Evolutionary conservation across 2,797 vertebrate species (phyloP).

Genomic region (Taenioides sp.): DNA sequence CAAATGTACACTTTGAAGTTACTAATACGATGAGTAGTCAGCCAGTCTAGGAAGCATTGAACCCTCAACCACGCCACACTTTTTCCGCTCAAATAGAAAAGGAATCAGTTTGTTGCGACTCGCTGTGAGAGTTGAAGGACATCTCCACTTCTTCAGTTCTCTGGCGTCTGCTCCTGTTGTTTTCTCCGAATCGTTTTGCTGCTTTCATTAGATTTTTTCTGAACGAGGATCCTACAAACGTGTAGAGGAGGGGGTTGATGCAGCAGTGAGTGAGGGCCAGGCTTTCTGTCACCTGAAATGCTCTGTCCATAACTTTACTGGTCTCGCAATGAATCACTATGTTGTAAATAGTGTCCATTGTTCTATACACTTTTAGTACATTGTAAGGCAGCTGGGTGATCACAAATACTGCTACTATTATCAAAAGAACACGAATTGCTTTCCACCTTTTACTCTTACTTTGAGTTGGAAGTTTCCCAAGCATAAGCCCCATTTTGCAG

Average conservation of each 20-base stretch:
- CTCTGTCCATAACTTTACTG: slow-evolving; percentile 85
- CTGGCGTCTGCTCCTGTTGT: slow-evolving; percentile 29
- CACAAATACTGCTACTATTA: slow-evolving; percentile 84
- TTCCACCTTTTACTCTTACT: slow-evolving; percentile 75
- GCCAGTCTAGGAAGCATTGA: background rate
- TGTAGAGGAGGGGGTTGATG: slow-evolving; percentile 90
- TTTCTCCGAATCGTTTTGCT: slow-evolving; percentile 75
- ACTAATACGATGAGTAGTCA: background rate
- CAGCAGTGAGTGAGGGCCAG: slow-evolving; percentile 89
- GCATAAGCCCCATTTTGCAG: slow-evolving; percentile 68
- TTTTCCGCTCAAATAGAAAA: slow-evolving; percentile 67
- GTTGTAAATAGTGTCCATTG: slow-evolving; percentile 82
- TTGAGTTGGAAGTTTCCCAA: slow-evolving; percentile 73
- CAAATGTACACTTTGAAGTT: too few relatives aligned
- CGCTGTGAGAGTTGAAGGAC: slow-evolving; percentile 65
- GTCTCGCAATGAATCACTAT: slow-evolving; percentile 81
- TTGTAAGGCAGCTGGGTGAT: slow-evolving; percentile 92
- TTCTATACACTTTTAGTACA: slow-evolving; percentile 81
- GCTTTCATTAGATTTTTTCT: slow-evolving; percentile 81
- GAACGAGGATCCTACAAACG: slow-evolving; percentile 87
- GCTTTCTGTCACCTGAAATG: slow-evolving; percentile 84
- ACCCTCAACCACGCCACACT: background rate
- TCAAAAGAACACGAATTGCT: slow-evolving; percentile 82
- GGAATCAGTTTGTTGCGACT: slow-evolving; percentile 69
- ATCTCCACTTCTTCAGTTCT: slow-evolving; percentile 61